A percentile compares a stretch with the other conserved stretches of the same genome.
These are phyloP conservation scores for Allophyes oxyacanthae DNA, from an alignment of 2,888 invertebrate species.

Conservation along the genomic window DNA sequence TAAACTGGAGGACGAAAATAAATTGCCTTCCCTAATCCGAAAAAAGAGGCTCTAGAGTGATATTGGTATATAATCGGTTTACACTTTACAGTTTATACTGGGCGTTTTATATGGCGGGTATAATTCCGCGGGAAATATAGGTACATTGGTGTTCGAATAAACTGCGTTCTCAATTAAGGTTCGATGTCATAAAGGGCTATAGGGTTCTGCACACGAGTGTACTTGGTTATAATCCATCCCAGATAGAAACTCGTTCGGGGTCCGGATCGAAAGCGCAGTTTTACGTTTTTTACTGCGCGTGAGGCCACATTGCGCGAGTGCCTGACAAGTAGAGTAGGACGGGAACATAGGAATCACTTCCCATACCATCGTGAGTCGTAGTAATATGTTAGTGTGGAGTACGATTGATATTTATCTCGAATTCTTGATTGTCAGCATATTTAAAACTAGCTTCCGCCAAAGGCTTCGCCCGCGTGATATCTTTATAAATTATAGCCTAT, in stretches of 20 bases:
- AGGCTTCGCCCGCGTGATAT: too few relatives aligned
- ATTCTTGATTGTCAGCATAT: background rate
- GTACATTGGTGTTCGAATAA: conserved; percentile 22
- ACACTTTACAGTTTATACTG: conserved; percentile 8
- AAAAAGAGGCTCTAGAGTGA: conserved; percentile 2
- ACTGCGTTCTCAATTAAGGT: conserved; percentile 39
- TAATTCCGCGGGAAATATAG: conserved; percentile 10
- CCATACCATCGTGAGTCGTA: conserved; percentile 47
- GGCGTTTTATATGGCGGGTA: too few relatives aligned
- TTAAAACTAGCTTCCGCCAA: too few relatives aligned
- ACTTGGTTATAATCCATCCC: conserved; percentile 72
- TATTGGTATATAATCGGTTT: conserved; percentile 18
- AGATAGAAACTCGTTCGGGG: conserved; percentile 79
- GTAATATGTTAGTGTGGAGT: conserved; percentile 16
- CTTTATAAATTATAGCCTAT: too few relatives aligned
- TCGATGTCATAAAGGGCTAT: conserved; percentile 53
- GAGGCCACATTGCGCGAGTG: conserved; percentile 66
- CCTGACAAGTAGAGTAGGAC: conserved; percentile 67
- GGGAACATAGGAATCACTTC: conserved; percentile 56
- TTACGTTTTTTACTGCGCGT: conserved; percentile 75
- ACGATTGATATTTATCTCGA: conserved; percentile 12
- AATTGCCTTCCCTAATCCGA: conserved; percentile 16
- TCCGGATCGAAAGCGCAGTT: conserved; percentile 85
- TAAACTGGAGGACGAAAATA: conserved; percentile 28
- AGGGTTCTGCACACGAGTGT: conserved; percentile 64